Conservation (phyloP, 2,888 invertebrate species). For the Empis stercorea region DNA sequence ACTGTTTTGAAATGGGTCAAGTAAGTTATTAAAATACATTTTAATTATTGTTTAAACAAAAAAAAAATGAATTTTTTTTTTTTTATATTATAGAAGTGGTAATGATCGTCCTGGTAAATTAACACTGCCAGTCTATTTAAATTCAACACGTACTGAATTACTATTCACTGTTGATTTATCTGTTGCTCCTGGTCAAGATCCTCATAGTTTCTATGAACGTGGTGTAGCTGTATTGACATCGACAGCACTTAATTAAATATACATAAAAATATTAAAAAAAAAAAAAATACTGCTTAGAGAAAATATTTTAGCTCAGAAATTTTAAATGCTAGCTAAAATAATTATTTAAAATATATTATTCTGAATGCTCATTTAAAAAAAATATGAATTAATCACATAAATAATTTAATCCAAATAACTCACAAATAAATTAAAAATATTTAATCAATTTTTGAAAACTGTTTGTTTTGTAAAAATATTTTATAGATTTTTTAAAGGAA, state of each 20-base stretch:
- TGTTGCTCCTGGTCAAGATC: constrained; percentile 80
- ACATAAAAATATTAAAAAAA: no score
- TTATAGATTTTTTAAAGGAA: no score
- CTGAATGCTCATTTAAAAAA: no score
- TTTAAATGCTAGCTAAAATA: no score
- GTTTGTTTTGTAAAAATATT: no score
- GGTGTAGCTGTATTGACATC: constrained; percentile 95
- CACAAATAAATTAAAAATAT: no score
- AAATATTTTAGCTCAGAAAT: no score
- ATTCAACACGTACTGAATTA: constrained; percentile 87
- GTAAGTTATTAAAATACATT: constrained; percentile 38
- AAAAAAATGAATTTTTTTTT: constrained; percentile 1
- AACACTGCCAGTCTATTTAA: constrained; percentile 91
- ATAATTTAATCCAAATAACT: no score
- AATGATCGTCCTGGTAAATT: constrained; percentile 51
- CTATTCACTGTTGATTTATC: constrained; percentile 92
- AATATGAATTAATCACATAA: no score
- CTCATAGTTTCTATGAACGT: constrained; percentile 94
- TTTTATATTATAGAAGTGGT: constrained; percentile 31
- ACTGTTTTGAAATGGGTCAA: constrained; percentile 84
- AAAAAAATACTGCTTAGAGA: no score
- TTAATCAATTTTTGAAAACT: no score
- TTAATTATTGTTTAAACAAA: background rate
- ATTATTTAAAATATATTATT: no score
- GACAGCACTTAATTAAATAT: constrained; percentile 64